These are phyloP conservation scores for Rotaria sp. DNA, from an alignment of 2,888 invertebrate species.

Conservation along the genomic window DNA sequence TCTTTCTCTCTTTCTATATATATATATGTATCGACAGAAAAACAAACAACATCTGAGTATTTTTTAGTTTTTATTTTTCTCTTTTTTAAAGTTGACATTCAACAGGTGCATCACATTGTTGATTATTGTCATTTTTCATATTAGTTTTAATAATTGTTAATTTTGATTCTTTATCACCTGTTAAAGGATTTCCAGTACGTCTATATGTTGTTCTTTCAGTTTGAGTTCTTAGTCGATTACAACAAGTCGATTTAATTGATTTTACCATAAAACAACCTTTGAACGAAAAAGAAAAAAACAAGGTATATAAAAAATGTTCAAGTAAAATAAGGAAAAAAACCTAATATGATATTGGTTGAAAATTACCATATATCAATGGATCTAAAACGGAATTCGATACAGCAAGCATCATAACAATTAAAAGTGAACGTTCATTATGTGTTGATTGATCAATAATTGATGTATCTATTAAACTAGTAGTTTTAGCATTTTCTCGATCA, in stretches of 20 bases:
- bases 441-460: not conserved
- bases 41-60: not conserved
- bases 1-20: not conserved
- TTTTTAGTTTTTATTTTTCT: not conserved
- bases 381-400: slow-evolving; percentile 4
- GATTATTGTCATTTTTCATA: not conserved
- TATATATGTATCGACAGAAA: no score
- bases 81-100: not conserved
- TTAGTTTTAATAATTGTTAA: not conserved
- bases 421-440: not conserved
- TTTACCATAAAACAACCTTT: not conserved
- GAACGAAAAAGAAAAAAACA: not conserved
- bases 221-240: not conserved
- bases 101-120: not conserved
- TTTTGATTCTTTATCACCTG: not conserved
- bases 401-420: slow-evolving; percentile 27
- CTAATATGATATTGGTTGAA: no score
- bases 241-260: not conserved
- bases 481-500: not conserved
- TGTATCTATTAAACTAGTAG: not conserved
- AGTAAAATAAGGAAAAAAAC: no score
- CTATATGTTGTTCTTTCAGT: not conserved
- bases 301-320: no score
- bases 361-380: slow-evolving; percentile 18
- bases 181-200: not conserved